Conservation (phyloP, 2,888 invertebrate genomes). For the Campopleginae sp. region DNA sequence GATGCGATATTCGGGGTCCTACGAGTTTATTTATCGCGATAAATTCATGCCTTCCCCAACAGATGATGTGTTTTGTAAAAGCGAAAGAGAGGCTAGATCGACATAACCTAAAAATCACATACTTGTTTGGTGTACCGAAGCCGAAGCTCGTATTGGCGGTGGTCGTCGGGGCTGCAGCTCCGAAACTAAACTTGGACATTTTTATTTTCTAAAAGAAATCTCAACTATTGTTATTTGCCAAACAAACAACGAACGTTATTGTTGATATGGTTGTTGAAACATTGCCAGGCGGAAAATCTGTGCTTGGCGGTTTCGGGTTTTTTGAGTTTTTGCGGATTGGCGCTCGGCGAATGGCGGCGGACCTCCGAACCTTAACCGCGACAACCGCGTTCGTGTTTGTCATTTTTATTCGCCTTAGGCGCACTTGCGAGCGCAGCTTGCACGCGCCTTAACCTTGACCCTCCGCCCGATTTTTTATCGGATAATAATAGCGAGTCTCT, state of each 20-base stretch:
- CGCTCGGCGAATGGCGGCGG: not conserved
- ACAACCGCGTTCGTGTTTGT: not conserved
- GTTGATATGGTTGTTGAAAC: slow-evolving; percentile 37
- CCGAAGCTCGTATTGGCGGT: slow-evolving; percentile 73
- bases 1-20: too few species aligned
- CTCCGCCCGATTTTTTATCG: too few species aligned
- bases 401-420: too few species aligned
- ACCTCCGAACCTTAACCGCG: too few species aligned
- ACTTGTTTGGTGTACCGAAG: slow-evolving; percentile 78
- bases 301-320: not conserved
- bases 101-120: slow-evolving; percentile 68
- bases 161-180: slow-evolving; percentile 74
- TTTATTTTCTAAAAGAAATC: slow-evolving; percentile 17
- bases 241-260: slow-evolving; percentile 18
- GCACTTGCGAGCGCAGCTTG: too few species aligned
- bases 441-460: too few species aligned
- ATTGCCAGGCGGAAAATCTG: slow-evolving; percentile 22
- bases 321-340: slow-evolving; percentile 46
- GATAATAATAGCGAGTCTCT: too few species aligned
- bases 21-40: not conserved
- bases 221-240: not conserved
- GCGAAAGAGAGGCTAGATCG: slow-evolving; percentile 61
- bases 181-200: slow-evolving; percentile 79
- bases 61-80: not conserved
- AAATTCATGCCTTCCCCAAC: not conserved